Percentiles rank a stretch among this genome's conserved stretches.
Conservation (phyloP, 2,888 invertebrate species). For the Sisyra terminalis region DNA sequence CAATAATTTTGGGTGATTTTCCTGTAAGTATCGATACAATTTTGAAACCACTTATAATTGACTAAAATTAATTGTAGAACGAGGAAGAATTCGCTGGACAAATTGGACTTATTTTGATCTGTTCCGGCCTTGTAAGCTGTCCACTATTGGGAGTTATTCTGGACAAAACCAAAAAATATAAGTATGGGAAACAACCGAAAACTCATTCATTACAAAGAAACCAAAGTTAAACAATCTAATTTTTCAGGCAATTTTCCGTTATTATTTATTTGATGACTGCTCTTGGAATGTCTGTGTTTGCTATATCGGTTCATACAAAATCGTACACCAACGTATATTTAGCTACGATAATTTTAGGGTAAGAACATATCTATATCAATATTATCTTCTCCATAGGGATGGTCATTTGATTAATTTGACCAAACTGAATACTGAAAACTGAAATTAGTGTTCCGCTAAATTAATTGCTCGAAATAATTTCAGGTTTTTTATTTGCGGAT, state of each 20-base stretch:
- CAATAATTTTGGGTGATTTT: constrained; percentile 34
- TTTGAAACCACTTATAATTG: background rate
- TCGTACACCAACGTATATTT: constrained; percentile 13
- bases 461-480: too few relatives aligned
- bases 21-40: constrained; percentile 22
- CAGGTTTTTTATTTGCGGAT: constrained; percentile 18
- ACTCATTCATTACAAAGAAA: too few relatives aligned
- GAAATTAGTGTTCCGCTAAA: too few relatives aligned
- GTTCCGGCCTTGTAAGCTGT: constrained; percentile 83
- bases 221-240: constrained; percentile 4
- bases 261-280: constrained; percentile 14
- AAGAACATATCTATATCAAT: background rate
- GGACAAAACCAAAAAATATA: constrained; percentile 84
- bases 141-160: constrained; percentile 73
- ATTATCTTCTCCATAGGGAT: background rate
- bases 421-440: too few relatives aligned
- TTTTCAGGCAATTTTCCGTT: constrained; percentile 14
- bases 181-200: constrained; percentile 42
- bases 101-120: constrained; percentile 72
- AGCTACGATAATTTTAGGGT: constrained; percentile 15
- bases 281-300: constrained; percentile 14
- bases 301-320: constrained; percentile 12
- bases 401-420: background rate
- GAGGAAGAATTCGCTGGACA: constrained; percentile 62
- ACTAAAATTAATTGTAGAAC: constrained; percentile 32